Evolutionary conservation across 2,888 invertebrate species (phyloP).

Genomic region (Himalopsyche kuldschensis): DNA sequence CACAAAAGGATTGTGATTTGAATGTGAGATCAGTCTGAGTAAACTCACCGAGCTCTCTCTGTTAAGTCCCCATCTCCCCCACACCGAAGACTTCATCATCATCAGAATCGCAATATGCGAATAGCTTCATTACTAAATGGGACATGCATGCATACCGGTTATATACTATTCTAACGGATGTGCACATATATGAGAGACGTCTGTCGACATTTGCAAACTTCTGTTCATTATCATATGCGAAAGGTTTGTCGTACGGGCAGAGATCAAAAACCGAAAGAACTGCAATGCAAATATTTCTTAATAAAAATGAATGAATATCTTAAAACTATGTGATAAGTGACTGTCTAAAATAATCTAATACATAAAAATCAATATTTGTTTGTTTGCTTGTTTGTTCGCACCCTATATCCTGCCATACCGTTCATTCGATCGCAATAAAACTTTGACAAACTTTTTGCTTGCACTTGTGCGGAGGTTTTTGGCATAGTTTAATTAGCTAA

Average conservation of each 20-base stretch:
- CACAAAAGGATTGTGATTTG: neutral
- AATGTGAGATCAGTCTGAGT: neutral
- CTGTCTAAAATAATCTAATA: no score
- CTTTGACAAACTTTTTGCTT: no score
- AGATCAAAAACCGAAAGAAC: neutral
- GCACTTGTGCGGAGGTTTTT: no score
- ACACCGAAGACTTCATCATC: neutral
- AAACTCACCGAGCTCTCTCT: neutral
- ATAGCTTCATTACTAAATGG: constrained; percentile 34
- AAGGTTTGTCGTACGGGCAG: neutral
- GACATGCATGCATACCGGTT: neutral
- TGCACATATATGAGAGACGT: neutral
- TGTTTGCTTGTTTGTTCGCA: no score
- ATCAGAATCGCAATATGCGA: constrained; percentile 17
- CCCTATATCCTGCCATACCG: no score
- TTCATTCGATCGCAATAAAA: no score
- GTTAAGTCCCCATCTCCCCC: neutral
- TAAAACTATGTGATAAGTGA: no score
- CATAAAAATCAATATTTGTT: no score
- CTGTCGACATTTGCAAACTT: neutral
- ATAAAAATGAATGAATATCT: no score
- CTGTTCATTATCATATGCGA: constrained; percentile 15
- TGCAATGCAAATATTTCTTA: no score
- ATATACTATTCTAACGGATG: neutral
- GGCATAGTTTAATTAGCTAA: no score